Evolutionary conservation across 1,140 invertebrate genomes (phyloP), one percentile per base, ranked within the genome.

Genomic region (Drosophila malerkotliana): DNA sequence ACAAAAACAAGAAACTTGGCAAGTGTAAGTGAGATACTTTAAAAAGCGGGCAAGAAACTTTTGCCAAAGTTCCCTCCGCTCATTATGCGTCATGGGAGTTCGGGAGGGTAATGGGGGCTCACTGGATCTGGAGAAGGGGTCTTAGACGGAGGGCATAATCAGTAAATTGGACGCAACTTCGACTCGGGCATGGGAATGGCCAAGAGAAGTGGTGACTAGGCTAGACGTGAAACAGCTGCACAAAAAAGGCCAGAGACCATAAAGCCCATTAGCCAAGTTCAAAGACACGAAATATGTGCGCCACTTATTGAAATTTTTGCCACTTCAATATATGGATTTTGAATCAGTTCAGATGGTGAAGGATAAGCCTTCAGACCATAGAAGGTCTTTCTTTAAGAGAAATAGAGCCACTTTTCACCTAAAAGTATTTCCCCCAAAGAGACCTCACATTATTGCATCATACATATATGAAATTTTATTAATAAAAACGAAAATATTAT

Each of bases 11-110:
- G 77, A 51, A 87, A 67, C 72, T 72, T 60, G 53, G 49, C 52
- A 57, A 78, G 55, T 80, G 72, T 74, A 81, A 87, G 77, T 67
- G 77, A 87, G 63, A 81, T 69, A 72, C 80, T 83, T 83, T 83
- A 83, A 83, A 48, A 60, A 44, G 54, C 44, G 41, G 12, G 58
- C 21, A 7, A 44, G 15, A 26, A 75, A 72, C 69, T 39, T 75
- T 77, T 59, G 41, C 48, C 47, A 66, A 62, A 66, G 52, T 56
- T 77, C 12, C 61, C 28, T 41, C 30, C 41, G 55, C 73, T 82
- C 79, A 82, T 77, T 77, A 80, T 77, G 49, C 39, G 39, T 44
- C 15, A 4, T 4, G 12, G 12, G 34, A 10, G 5, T 41, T 14
- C 3, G 39, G 39, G 39, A 4, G 39, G 12, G 39, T 9, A 41